Percentiles rank a stretch among this genome's conserved stretches.
Conservation (phyloP, 2,113 vertebrate genomes). For the Balaeniceps rex region DNA sequence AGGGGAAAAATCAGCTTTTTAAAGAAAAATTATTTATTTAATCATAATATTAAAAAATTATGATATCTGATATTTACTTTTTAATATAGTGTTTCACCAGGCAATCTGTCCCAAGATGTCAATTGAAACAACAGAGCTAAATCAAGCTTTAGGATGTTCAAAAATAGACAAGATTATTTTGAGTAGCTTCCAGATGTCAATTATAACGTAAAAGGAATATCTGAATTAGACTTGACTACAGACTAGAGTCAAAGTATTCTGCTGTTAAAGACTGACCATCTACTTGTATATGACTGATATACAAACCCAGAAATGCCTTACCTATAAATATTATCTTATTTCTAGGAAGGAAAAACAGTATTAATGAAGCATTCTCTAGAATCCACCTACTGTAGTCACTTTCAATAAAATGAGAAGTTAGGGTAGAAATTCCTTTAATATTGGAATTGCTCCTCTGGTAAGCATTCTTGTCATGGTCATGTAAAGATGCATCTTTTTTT, state of each 20-base stretch:
- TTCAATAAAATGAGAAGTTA: not conserved
- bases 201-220: not conserved
- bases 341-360: not conserved
- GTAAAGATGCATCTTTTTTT: not conserved
- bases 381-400: not conserved
- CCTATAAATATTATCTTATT: not conserved
- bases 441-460: not conserved
- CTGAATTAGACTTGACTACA: not conserved
- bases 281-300: not conserved
- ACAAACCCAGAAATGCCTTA: not conserved
- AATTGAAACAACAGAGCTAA: not conserved
- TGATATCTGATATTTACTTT: not conserved
- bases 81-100: not conserved
- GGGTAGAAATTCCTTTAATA: not conserved
- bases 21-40: not conserved
- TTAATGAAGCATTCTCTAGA: not conserved
- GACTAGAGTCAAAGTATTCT: not conserved
- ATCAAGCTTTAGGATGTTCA: not conserved
- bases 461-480: not conserved
- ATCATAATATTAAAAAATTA: not conserved
- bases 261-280: not conserved
- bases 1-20: not conserved
- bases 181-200: not conserved
- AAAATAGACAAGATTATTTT: not conserved
- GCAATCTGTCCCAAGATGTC: not conserved